A percentile compares a stretch with the other conserved stretches of the same genome.
These are phyloP conservation scores for Xerus rutilus DNA, from an alignment of 2,797 vertebrate species.

Conservation along the genomic window DNA sequence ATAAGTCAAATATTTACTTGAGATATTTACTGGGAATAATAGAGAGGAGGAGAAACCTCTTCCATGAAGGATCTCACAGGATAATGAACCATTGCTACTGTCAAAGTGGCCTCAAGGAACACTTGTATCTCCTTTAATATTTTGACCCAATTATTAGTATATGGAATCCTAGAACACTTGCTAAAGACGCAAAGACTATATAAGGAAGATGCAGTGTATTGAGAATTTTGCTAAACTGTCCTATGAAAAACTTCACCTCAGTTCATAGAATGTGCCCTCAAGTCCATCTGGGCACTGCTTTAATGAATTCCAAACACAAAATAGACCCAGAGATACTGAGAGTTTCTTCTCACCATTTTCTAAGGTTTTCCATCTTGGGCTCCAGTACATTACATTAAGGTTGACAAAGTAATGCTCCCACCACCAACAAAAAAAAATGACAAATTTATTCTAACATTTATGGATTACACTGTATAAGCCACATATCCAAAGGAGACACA, in stretches of 20 bases:
- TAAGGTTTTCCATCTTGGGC: not conserved
- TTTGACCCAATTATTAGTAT: not conserved
- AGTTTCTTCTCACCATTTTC: too few relatives aligned
- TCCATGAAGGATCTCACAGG: not conserved
- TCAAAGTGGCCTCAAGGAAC: not conserved
- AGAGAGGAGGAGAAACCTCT: not conserved
- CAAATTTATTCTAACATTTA: not conserved
- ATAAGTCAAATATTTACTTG: not conserved
- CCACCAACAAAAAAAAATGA: not conserved
- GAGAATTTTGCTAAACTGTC: not conserved
- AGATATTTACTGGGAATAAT: not conserved
- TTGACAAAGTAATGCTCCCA: not conserved
- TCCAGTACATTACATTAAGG: not conserved
- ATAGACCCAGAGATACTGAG: not conserved
- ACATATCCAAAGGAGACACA: not conserved
- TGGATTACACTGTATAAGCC: not conserved
- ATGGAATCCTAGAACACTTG: not conserved
- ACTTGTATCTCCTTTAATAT: not conserved
- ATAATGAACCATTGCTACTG: not conserved
- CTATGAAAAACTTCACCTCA: not conserved
- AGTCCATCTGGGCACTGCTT: not conserved
- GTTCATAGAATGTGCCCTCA: not conserved
- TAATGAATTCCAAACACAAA: conserved; percentile 14
- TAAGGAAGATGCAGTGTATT: not conserved
- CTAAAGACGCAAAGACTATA: conserved; percentile 11